phyloP scores from a whole-genome alignment of 2,797 vertebrate species.

The Schizothorax lantsangensis region DNA sequence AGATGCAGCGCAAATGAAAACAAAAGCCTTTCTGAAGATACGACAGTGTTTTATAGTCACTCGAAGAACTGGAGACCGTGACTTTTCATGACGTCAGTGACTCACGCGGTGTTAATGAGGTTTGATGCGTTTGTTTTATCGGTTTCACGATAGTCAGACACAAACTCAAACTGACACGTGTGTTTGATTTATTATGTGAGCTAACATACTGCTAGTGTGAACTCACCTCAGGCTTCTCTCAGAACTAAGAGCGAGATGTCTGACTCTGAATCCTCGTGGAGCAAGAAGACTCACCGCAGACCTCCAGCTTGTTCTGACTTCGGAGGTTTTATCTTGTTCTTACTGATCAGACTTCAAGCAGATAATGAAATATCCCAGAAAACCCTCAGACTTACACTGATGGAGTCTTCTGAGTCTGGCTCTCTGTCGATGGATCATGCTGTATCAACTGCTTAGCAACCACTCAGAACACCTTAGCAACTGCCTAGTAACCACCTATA shows the following conservation, averaged over 20 bases:
- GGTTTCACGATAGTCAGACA: neutral
- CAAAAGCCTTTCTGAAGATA: neutral
- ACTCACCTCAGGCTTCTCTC: slow-evolving; percentile 4
- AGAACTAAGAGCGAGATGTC: neutral
- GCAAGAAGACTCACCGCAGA: neutral
- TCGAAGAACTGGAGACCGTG: neutral
- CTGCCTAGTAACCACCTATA: neutral
- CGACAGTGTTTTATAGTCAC: neutral
- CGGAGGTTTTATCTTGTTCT: neutral
- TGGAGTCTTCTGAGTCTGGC: neutral
- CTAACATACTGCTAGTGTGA: neutral
- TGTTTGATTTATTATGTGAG: slow-evolving; percentile 23
- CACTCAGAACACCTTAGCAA: neutral
- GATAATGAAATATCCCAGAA: slow-evolving; percentile 3
- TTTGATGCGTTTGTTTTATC: neutral
- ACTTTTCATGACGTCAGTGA: neutral
- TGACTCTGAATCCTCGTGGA: neutral
- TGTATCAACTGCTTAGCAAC: neutral
- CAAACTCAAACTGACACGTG: slow-evolving; percentile 1
- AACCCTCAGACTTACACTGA: neutral
- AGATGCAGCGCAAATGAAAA: neutral
- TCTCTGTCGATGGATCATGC: neutral
- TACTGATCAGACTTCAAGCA: neutral
- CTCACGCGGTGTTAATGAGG: neutral
- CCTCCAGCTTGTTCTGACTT: neutral